These are phyloP conservation scores for Premnoplex brunnescens DNA, from an alignment of 2,797 vertebrate genomes.

Conservation along the genomic window DNA sequence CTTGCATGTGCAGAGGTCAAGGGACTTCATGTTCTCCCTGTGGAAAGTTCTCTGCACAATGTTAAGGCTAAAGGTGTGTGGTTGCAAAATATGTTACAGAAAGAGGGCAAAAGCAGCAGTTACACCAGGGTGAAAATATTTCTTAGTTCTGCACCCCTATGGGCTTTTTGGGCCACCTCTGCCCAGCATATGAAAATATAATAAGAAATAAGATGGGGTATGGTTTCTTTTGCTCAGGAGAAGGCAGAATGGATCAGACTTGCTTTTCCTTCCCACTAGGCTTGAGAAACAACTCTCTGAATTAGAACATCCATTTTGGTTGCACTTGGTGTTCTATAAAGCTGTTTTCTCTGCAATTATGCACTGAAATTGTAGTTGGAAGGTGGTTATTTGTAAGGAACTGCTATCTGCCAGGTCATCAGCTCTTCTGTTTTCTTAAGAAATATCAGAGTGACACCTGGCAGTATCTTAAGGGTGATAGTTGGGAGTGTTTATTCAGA, in stretches of 20 bases:
- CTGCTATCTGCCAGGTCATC: neutral
- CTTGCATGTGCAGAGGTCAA: neutral
- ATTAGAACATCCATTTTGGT: neutral
- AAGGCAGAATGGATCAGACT: neutral
- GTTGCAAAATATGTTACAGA: neutral
- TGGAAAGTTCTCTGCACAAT: neutral
- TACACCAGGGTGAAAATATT: neutral
- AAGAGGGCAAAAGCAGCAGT: neutral
- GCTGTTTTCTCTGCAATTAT: neutral
- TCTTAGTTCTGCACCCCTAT: rapidly evolving
- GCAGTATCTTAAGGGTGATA: neutral
- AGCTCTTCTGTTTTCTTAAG: neutral
- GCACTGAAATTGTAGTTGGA: neutral
- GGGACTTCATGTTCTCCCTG: rapidly evolving
- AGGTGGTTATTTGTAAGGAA: neutral
- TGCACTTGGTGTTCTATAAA: neutral
- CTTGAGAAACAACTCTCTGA: neutral
- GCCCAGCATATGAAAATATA: neutral
- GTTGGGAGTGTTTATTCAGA: neutral
- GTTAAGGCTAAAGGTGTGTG: rapidly evolving
- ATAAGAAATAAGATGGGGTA: neutral
- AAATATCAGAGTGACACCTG: neutral
- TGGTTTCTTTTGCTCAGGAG: neutral
- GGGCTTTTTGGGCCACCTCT: neutral
- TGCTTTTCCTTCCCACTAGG: neutral